These are phyloP conservation scores for Cnemophilus loriae DNA, from an alignment of 2,113 vertebrate species.

Conservation along the genomic window DNA sequence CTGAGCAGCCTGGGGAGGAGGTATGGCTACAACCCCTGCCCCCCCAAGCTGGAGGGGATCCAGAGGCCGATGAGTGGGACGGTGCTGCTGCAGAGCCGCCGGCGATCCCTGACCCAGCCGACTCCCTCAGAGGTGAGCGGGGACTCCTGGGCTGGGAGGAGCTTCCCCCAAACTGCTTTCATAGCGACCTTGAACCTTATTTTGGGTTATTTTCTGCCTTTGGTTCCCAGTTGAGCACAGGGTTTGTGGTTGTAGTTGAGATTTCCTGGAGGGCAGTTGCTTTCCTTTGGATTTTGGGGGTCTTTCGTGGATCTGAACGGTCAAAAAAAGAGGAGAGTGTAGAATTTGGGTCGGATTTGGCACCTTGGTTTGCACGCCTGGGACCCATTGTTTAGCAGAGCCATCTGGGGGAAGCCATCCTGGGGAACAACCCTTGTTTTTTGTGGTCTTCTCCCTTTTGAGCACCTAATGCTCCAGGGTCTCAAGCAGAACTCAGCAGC, in stretches of 20 bases:
- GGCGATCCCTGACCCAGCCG: neutral
- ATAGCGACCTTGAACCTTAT: rapidly evolving
- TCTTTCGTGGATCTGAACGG: rapidly evolving
- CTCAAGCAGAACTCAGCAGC: neutral
- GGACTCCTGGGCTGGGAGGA: neutral
- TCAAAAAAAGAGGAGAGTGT: rapidly evolving
- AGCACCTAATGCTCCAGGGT: neutral
- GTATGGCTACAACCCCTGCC: constrained; percentile 73
- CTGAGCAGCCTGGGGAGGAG: neutral
- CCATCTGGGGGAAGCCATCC: neutral
- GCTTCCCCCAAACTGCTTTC: neutral
- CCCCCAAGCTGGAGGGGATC: constrained; percentile 59
- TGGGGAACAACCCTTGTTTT: rapidly evolving
- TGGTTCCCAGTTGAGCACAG: rapidly evolving
- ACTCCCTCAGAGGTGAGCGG: constrained; percentile 43
- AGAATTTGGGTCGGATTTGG: neutral
- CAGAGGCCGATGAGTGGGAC: constrained; percentile 66
- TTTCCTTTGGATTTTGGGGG: neutral
- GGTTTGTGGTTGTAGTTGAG: neutral
- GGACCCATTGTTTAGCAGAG: neutral
- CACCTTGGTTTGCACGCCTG: neutral
- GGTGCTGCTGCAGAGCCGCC: constrained; percentile 57
- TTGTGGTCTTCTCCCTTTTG: neutral
- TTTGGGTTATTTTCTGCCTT: rapidly evolving
- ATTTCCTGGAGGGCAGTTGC: rapidly evolving